Percentiles rank a stretch among this genome's conserved stretches.
These are phyloP conservation scores for Malurus cyaneus DNA, from an alignment of 2,113 vertebrate species.

Conservation along the genomic window DNA sequence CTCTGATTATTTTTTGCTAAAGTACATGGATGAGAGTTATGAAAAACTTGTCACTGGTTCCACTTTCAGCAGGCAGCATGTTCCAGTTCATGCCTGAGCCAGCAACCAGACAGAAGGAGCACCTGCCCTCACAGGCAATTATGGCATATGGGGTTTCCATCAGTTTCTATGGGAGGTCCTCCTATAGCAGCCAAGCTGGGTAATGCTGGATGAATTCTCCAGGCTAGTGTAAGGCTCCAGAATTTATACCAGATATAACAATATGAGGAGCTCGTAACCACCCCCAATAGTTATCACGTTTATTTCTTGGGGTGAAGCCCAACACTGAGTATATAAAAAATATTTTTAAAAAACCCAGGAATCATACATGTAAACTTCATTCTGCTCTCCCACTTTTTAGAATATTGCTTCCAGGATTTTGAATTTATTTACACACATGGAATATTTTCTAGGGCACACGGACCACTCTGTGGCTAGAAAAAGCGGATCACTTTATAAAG, in stretches of 20 bases:
- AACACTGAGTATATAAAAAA: neutral
- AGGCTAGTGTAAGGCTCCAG: neutral
- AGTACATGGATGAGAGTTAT: neutral
- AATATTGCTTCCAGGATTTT: neutral
- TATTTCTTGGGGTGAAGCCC: neutral
- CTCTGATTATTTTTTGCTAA: neutral
- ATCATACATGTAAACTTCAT: neutral
- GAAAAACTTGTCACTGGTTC: neutral
- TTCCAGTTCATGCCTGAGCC: neutral
- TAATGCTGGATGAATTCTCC: neutral
- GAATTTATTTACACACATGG: neutral
- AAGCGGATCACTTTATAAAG: neutral
- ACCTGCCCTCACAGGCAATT: neutral
- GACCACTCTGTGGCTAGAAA: neutral
- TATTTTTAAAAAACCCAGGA: accelerated
- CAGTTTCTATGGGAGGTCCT: neutral
- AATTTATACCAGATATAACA: neutral
- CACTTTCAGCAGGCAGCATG: neutral
- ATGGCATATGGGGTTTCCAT: neutral
- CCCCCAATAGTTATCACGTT: neutral
- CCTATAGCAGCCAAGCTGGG: neutral
- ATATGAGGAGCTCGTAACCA: neutral
- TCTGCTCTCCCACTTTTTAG: neutral
- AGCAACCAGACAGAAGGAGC: neutral
- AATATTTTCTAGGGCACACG: neutral